These are phyloP conservation scores for Zaprionus ornatus DNA, from an alignment of 1,140 invertebrate species.

Conservation along the genomic window DNA sequence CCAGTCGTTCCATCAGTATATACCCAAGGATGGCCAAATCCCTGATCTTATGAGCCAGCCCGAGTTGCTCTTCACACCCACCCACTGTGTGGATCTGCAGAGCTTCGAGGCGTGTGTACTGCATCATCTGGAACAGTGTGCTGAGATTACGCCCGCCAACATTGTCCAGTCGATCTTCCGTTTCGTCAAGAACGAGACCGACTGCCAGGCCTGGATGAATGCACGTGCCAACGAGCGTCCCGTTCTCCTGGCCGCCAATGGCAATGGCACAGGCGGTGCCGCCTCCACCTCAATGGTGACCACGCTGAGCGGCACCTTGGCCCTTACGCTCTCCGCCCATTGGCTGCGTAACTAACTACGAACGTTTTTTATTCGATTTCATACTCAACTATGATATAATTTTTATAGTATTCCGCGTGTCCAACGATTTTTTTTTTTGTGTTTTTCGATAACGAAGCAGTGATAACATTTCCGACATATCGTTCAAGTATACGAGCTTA, in stretches of 20 bases:
- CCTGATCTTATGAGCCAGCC: conserved; percentile 73
- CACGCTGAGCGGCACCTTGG: conserved; percentile 35
- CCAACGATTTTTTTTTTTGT: conserved; percentile 14
- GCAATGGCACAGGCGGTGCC: conserved; percentile 48
- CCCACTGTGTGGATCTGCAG: conserved; percentile 85
- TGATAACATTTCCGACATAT: conserved; percentile 31
- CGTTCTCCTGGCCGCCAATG: conserved; percentile 43
- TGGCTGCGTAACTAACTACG: conserved; percentile 35
- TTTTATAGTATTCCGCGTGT: conserved; percentile 34
- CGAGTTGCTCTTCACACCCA: conserved; percentile 66
- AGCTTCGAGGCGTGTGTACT: conserved; percentile 88
- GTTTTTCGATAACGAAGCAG: conserved; percentile 27
- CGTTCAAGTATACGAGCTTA: conserved; percentile 5
- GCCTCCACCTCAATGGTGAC: conserved; percentile 7
- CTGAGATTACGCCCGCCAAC: conserved; percentile 90
- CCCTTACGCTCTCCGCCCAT: conserved; percentile 24
- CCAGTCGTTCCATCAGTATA: conserved; percentile 85
- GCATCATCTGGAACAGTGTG: conserved; percentile 87
- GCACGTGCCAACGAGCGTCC: conserved; percentile 63
- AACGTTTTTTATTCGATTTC: not conserved
- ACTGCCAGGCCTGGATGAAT: conserved; percentile 85
- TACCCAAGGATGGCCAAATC: conserved; percentile 80
- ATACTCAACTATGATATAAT: conserved; percentile 29
- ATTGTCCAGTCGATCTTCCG: conserved; percentile 91
- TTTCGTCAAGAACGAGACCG: conserved; percentile 88